Evolutionary conservation across 2,797 vertebrate species (phyloP).

Genomic region (Tokudaia muenninki): DNA sequence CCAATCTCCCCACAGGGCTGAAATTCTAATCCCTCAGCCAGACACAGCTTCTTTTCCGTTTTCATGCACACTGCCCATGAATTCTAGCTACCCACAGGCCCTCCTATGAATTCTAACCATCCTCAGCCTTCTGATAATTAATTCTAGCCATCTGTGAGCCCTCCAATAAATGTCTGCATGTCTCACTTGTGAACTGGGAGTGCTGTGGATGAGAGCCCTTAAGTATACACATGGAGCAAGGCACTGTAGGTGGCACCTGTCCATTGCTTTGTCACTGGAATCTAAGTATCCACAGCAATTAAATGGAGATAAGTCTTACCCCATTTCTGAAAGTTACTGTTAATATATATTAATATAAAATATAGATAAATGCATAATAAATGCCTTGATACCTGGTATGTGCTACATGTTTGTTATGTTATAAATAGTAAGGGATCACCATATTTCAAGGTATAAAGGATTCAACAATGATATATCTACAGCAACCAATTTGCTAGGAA

Average conservation of each 20-base stretch:
- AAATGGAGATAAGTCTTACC: background rate
- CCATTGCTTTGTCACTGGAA: background rate
- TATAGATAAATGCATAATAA: background rate
- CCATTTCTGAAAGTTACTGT: background rate
- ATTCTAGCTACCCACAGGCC: background rate
- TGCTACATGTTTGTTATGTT: background rate
- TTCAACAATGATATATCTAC: background rate
- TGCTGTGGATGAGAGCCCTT: too few species aligned
- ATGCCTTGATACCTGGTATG: background rate
- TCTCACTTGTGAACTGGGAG: background rate
- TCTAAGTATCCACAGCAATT: slow-evolving; percentile 29
- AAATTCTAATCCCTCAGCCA: too few species aligned
- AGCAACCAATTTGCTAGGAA: background rate
- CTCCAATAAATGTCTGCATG: background rate
- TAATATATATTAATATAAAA: background rate
- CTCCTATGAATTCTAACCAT: background rate
- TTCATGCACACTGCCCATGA: background rate
- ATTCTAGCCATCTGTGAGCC: background rate
- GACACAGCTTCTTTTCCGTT: background rate
- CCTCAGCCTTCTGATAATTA: background rate
- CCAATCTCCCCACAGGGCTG: background rate
- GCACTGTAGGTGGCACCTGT: background rate
- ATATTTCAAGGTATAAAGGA: slow-evolving; percentile 45
- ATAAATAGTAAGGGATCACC: background rate
- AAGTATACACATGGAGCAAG: background rate